Evolutionary conservation across 92 coral and sea anemone genomes (phyloP), one percentile per base, ranked within the genome.

Genomic region (Epizoanthus ramosus): DNA sequence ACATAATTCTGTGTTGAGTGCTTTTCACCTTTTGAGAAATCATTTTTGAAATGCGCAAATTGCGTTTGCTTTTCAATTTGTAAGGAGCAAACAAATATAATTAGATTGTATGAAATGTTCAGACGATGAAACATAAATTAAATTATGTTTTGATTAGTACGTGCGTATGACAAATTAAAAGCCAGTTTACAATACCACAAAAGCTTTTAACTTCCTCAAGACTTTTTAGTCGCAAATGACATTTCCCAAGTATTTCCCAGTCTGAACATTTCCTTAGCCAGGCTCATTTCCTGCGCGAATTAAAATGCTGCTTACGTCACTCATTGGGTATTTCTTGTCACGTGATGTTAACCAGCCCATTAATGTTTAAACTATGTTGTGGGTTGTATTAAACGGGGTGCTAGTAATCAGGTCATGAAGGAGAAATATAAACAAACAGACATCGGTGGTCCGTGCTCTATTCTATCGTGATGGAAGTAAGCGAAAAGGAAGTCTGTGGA

Each of bases 131-230:
- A 28, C 17, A 41, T 31, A 61, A 61, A 8, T 43, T 50, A 50
- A 21, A 22, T 9, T 23, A 22, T n/a, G 24, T 71, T 71, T 57
- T 45, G 56, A 12, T 25, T 47, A 22, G 57, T 56, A 41, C 14
- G 43, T 33, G 56, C 41, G 43, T 60, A 8, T 60, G 23, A 37
- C 18, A 63, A 47, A 50, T 41, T 19, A 19, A 56, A 18, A 0
- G 43, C 47, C 10, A 18, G 41, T 63, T 63, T 77, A 60, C 41
- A 60, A 60, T 76, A 10, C 57, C 24, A 45, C 45, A 41, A 61
- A 77, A 61, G 71, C 80, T 33, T 67, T 37, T 41, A 41, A 75
- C 71, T 77, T 77, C 82, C 82, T 41, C 23, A 77, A 75, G 53
- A 24, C 54, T 2, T 57, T 75, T 75, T 31, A 58, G 67, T 75